A percentile compares a stretch with the other conserved stretches of the same genome.
phyloP scores from a whole-genome alignment of 2,113 vertebrate species.

The Perca flavescens region DNA sequence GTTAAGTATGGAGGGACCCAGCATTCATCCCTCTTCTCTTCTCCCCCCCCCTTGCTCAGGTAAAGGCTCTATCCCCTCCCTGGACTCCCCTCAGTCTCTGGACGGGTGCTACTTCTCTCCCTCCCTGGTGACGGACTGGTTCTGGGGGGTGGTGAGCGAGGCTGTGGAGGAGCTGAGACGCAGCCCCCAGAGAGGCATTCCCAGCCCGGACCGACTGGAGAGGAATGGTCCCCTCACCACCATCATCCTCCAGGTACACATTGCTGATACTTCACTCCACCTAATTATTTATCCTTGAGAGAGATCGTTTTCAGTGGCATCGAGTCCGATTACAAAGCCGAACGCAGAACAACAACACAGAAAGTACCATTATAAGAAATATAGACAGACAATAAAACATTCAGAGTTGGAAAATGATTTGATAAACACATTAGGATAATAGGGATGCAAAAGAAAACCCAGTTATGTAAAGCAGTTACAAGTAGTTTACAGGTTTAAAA shows the following conservation, averaged over 20 bases:
- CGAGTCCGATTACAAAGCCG: too few species aligned
- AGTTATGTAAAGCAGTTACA: too few species aligned
- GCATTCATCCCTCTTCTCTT: not conserved
- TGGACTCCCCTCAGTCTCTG: constrained; percentile 79
- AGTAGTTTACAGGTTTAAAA: too few species aligned
- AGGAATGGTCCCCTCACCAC: constrained; percentile 85
- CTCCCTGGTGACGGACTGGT: constrained; percentile 85
- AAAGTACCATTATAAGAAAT: too few species aligned
- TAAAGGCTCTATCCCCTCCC: constrained; percentile 74
- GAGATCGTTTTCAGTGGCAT: too few species aligned
- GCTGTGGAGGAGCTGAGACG: constrained; percentile 82
- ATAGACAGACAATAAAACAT: too few species aligned
- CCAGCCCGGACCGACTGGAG: constrained; percentile 82
- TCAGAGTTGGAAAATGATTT: too few species aligned
- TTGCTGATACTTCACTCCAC: not conserved
- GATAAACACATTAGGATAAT: too few species aligned
- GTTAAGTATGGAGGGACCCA: not conserved
- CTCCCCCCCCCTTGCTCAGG: constrained; percentile 3
- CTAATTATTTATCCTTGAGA: too few species aligned
- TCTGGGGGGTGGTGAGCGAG: constrained; percentile 82
- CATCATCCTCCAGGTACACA: constrained; percentile 80
- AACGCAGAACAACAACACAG: too few species aligned
- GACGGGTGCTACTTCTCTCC: constrained; percentile 87
- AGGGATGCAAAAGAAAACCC: too few species aligned
- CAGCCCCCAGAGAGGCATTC: constrained; percentile 84